Percentiles rank a stretch among this genome's conserved stretches.
Evolutionary conservation across 2,113 vertebrate genomes (phyloP).

Genomic region (Neolamprologus variostigma): DNA sequence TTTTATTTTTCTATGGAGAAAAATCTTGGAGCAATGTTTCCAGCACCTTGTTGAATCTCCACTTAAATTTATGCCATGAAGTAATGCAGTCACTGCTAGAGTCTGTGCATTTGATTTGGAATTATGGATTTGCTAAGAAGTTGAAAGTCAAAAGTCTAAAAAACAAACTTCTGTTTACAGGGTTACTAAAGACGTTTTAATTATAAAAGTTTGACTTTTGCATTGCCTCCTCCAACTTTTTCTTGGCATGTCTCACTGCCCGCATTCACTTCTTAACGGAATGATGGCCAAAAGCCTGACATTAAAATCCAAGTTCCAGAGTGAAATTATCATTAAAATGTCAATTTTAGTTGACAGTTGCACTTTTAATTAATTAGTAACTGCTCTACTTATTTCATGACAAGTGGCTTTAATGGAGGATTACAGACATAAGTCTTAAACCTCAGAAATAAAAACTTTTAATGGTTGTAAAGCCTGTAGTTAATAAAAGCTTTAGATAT

Average conservation of each 20-base stretch:
- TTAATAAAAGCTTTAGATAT: not conserved
- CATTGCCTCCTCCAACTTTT: not conserved
- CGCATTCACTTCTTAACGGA: not conserved
- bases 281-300: not conserved
- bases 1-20: not conserved
- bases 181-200: not conserved
- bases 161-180: not conserved
- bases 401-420: not conserved
- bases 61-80: not conserved
- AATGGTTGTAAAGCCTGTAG: not conserved
- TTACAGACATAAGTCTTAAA: not conserved
- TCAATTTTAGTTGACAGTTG: not conserved
- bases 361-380: not conserved
- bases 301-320: not conserved
- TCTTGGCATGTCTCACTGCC: not conserved
- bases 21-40: not conserved
- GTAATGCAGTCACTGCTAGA: not conserved
- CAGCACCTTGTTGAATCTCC: not conserved
- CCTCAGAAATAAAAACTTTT: not conserved
- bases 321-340: not conserved
- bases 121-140: not conserved
- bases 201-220: not conserved
- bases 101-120: not conserved
- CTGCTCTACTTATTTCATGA: not conserved
- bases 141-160: not conserved